Base-by-base conservation (phyloP, 2,797 vertebrate species). In the Darevskia nairensis region DNA sequence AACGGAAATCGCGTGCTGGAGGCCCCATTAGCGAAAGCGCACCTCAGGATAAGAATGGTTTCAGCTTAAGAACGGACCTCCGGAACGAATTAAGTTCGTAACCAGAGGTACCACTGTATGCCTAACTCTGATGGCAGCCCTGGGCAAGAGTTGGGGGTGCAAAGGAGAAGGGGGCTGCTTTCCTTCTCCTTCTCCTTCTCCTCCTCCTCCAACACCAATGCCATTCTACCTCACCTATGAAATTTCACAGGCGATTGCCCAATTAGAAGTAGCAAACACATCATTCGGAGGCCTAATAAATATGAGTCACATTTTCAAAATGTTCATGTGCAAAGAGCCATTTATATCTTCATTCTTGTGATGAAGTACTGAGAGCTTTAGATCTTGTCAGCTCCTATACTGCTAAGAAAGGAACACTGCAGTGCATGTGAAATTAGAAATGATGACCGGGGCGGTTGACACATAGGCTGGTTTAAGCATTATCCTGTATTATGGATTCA, bases 391-490 rank as follows among this genome's bases (percentile, higher is more conserved):
- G 82, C 72, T 35, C 46, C 46, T 88, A 72, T 87, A 74, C 46
- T 1, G 0, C 19, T 13, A 25, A 50, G 72, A 75, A 86, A 92
- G 61, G 74, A 85, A 35, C 2, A 44, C 6, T 44, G 59, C 50
- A 23, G 6, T 44, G 35, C 69, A 78, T 71, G 25, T 69, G 50
- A 88, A 90, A 78, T 80, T 80, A 88, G 76, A 1, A 82, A 74
- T 29, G 29, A 82, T 64, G 23, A 86, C 76, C 41, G 44, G 13
- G 7, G 68, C 21, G 5, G 84, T 59, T 83, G 55, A 82, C 35
- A 81, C 66, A 84, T 80, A 83, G 64, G 76, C 0, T 89, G 68
- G 68, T 86, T 77, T 90, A 87, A 93, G 88, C 80, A 59, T 84
- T 66, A 87, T 39, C 64, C 44, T 89, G 35, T 84, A 64, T 15